These are phyloP conservation scores for Hemicentrotus pulcherrimus DNA, from an alignment of 35 echinoderm and acorn worm species.

Conservation along the genomic window DNA sequence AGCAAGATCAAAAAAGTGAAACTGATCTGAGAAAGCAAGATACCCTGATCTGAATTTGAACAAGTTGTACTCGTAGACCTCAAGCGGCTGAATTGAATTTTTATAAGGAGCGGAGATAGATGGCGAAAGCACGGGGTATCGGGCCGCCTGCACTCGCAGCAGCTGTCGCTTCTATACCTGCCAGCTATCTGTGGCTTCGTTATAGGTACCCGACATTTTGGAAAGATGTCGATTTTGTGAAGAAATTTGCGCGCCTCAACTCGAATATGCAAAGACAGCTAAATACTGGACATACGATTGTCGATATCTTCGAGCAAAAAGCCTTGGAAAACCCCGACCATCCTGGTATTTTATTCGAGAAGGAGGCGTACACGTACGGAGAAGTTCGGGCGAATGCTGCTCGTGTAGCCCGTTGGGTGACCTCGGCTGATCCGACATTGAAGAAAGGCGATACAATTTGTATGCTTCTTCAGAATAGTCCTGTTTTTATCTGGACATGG, in stretches of 20 bases:
- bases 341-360: slow-evolving; percentile 56
- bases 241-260: neutral
- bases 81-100: neutral
- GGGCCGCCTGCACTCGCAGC: neutral
- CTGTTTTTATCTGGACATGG: slow-evolving; percentile 66
- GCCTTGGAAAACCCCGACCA: neutral
- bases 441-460: slow-evolving; percentile 59
- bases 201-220: slow-evolving; percentile 15
- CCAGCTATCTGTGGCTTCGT: slow-evolving; percentile 28
- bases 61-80: too few species aligned
- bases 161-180: neutral
- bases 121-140: neutral
- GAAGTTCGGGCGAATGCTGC: slow-evolving; percentile 67
- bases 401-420: slow-evolving; percentile 12
- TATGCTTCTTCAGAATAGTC: slow-evolving; percentile 71
- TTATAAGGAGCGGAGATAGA: neutral
- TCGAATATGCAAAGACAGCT: neutral
- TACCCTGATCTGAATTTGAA: neutral
- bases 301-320: neutral
- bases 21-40: too few species aligned
- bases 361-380: slow-evolving; percentile 61
- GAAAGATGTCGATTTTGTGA: slow-evolving; percentile 32
- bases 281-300: neutral
- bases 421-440: slow-evolving; percentile 35
- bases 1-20: too few species aligned